Conservation (phyloP, 1,140 invertebrate genomes). For the Scaptodrosophila lebanonensis region DNA sequence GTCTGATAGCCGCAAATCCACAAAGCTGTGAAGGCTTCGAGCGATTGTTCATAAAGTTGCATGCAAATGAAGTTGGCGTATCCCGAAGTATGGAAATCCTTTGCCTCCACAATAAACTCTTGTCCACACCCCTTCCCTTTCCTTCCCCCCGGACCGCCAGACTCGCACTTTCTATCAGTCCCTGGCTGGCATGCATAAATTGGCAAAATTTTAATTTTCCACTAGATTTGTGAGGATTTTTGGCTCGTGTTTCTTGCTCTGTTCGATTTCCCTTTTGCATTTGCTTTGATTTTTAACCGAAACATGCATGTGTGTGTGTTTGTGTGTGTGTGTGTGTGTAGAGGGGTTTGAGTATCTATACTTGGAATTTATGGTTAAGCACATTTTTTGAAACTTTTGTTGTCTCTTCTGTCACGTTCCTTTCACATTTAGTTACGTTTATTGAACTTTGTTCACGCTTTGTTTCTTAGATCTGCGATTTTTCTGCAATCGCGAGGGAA, state of each 20-base stretch:
- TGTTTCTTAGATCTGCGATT: neutral
- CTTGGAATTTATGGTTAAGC: too few species aligned
- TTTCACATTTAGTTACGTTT: neutral
- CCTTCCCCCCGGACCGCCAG: constrained; percentile 1
- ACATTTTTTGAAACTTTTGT: constrained; percentile 10
- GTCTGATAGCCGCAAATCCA: too few species aligned
- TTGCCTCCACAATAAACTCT: too few species aligned
- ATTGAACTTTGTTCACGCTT: neutral
- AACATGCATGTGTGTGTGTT: neutral
- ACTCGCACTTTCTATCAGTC: neutral
- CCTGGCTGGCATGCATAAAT: constrained; percentile 26
- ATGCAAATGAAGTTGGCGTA: too few species aligned
- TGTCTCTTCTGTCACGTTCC: constrained; percentile 8
- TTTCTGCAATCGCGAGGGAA: too few species aligned
- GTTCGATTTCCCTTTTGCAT: constrained; percentile 12
- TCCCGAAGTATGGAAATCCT: too few species aligned
- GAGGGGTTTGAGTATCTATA: neutral
- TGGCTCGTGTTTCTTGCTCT: constrained; percentile 13
- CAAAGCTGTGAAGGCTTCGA: too few species aligned
- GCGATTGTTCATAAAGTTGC: too few species aligned
- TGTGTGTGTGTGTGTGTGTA: neutral
- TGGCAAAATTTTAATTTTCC: constrained; percentile 42
- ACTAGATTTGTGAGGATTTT: constrained; percentile 44
- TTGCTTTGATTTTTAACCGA: constrained; percentile 18
- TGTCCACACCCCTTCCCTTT: neutral